Evolutionary conservation across 2,888 invertebrate genomes (phyloP).

Genomic region (Lutraria lutraria): DNA sequence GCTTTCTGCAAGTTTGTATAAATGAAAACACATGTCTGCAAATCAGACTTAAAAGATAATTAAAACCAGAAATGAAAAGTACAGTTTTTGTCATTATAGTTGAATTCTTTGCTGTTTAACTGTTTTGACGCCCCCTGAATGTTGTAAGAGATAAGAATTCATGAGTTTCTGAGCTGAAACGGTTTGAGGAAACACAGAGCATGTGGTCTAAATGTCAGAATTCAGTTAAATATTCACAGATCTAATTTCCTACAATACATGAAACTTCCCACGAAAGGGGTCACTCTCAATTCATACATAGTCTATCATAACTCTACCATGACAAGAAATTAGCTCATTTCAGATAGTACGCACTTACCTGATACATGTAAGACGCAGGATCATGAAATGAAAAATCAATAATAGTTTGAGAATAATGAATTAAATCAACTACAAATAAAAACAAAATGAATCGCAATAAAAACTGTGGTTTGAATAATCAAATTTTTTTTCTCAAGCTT

Average conservation of each 20-base stretch:
- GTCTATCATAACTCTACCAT: too few relatives aligned
- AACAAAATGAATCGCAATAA: too few relatives aligned
- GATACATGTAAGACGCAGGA: too few relatives aligned
- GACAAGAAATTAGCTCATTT: too few relatives aligned
- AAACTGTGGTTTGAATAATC: too few relatives aligned
- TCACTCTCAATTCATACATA: too few relatives aligned
- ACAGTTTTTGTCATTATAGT: conserved; percentile 11
- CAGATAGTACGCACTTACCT: too few relatives aligned
- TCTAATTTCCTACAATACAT: not conserved
- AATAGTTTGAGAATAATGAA: too few relatives aligned
- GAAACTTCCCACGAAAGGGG: not conserved
- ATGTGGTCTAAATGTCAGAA: not conserved
- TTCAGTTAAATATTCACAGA: not conserved
- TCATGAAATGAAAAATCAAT: too few relatives aligned
- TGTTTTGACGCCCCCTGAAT: conserved; percentile 11
- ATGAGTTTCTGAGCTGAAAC: not conserved
- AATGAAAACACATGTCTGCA: conserved; percentile 28
- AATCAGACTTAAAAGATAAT: conserved; percentile 11
- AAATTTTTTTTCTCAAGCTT: too few relatives aligned
- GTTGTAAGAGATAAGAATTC: not conserved
- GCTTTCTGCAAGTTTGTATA: conserved; percentile 11
- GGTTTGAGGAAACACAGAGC: not conserved
- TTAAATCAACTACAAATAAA: too few relatives aligned
- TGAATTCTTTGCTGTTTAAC: not conserved
- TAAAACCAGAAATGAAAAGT: not conserved